Base-by-base conservation (phyloP, 2,113 vertebrate genomes). In the Ammodramus savannarum region DNA sequence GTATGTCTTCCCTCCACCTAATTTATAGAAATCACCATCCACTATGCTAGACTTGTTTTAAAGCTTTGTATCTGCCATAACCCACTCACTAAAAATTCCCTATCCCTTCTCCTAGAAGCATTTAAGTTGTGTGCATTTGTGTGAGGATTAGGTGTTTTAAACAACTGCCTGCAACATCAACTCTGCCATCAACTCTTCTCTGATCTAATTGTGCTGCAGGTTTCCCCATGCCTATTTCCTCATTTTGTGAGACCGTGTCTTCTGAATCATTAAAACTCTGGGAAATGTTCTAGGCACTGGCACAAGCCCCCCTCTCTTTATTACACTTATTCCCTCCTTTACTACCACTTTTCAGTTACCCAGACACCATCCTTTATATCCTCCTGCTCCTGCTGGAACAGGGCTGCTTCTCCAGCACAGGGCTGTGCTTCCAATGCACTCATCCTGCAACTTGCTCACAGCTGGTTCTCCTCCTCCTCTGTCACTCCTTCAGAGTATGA, bases 391-490 rank as follows among this genome's bases (percentile, higher is more conserved):
- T 96, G 78, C 93, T 94, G 95, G 90, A 97, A 55, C 21, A 20
- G 48, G 49, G 68, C 68, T 38, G 39, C 41, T 95, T 93, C 84
- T 89, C 89, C 77, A 51, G 86, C 43, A 80, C 36, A 44, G 74
- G 55, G 22, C 89, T 92, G 71, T 26, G 34, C 77, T 73, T 96
- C 90, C 91, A 96, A 94, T 82, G 85, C 59, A 86, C 82, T 97
- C 94, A 94, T 92, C 89, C 80, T 77, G 94, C 85, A 96, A 87
- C 90, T 96, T 25, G 5, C 77, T 97, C 96, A 94, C 96, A 97
- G 90, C 91, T 96, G 95, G 95, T 96, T 94, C 97, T 97, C 96
- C 96, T 97, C 95, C 95, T 97, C 88, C 93, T 96, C 91, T 95
- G 93, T 94, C 95, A 91, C 75, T 90, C 90, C 87, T 97, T 97